phyloP scores from a whole-genome alignment of 2,888 invertebrate genomes.

The Rhagonycha lutea region DNA sequence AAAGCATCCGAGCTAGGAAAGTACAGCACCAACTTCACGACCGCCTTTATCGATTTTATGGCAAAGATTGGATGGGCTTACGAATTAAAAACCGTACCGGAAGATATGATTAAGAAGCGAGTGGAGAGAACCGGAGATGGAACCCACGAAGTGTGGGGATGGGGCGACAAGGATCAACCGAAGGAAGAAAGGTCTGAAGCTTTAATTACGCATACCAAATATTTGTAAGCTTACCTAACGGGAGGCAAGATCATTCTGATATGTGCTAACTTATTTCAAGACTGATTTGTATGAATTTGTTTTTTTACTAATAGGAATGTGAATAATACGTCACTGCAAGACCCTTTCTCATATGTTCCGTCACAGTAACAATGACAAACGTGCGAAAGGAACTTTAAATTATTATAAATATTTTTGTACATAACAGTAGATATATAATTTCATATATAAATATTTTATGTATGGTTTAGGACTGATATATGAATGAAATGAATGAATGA shows the following conservation, averaged over 20 bases:
- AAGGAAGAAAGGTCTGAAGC: slow-evolving; percentile 47
- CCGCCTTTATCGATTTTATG: slow-evolving; percentile 78
- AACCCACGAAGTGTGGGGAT: slow-evolving; percentile 77
- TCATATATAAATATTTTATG: no score
- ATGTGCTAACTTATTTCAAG: background rate
- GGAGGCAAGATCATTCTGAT: background rate
- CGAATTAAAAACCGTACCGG: slow-evolving; percentile 80
- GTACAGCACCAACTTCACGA: slow-evolving; percentile 73
- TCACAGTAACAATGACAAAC: background rate
- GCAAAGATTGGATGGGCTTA: slow-evolving; percentile 86
- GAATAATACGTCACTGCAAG: background rate
- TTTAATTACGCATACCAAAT: slow-evolving; percentile 44
- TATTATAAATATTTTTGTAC: background rate
- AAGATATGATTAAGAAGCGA: slow-evolving; percentile 69
- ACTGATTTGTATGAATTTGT: background rate
- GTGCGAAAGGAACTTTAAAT: background rate
- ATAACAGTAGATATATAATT: background rate
- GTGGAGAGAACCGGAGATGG: slow-evolving; percentile 78
- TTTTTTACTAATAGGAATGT: background rate
- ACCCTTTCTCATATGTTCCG: background rate
- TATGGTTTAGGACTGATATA: background rate
- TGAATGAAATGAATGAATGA: no score
- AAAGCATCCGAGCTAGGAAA: slow-evolving; percentile 79
- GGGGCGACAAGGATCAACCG: slow-evolving; percentile 73
- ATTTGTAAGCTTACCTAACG: slow-evolving; percentile 6